Base-by-base conservation (phyloP, 2,113 vertebrate genomes). In the Rhabdomys dilectus region DNA sequence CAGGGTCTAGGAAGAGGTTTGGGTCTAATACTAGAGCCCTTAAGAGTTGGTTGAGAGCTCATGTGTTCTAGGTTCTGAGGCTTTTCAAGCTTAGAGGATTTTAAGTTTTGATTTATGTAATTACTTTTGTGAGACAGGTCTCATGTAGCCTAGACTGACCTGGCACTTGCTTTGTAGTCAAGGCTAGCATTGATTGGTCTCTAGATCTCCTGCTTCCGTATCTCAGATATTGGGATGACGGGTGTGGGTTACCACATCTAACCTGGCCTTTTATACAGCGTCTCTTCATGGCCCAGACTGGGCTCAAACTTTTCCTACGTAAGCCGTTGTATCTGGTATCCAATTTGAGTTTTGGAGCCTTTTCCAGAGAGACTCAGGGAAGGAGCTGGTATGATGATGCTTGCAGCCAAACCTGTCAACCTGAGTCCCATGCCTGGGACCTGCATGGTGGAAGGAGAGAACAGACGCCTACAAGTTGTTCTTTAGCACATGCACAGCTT, bases 21-120 rank as follows among this genome's bases (percentile, higher is more conserved):
- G 0, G 34, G 0, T 42, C 5, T 72, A 48, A 85, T 60, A 70
- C 36, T 15, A 51, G 15, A 90, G n/a, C 17, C 17, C 17, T 84
- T 81, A 42, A 75, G 76, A 92, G 82, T 70, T 78, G 62, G 42
- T 90, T 89, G 56, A 84, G 80, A 90, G 89, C 62, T 68, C 60
- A 45, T 48, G 48, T 95, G 78, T 94, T 92, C 64, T 95, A 72
- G 58, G 85, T 84, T 60, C 64, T 92, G 64, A 93, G 91, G 51
- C 53, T 88, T 58, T 97, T 92, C 45, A 24, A 81, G 62, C 53
- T 89, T 87, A 90, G 92, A 91, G 68, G 62, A 48, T 92, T 95
- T 91, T 93, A 42, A 34, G 17, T 66, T 39, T 48, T 87, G 66
- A 31, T 26, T 60, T 60, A 16, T 42, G 34, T 81, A n/a, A 81